phyloP scores from a whole-genome alignment of 1,140 invertebrate genomes.

The Philotrypesis tridentata region DNA sequence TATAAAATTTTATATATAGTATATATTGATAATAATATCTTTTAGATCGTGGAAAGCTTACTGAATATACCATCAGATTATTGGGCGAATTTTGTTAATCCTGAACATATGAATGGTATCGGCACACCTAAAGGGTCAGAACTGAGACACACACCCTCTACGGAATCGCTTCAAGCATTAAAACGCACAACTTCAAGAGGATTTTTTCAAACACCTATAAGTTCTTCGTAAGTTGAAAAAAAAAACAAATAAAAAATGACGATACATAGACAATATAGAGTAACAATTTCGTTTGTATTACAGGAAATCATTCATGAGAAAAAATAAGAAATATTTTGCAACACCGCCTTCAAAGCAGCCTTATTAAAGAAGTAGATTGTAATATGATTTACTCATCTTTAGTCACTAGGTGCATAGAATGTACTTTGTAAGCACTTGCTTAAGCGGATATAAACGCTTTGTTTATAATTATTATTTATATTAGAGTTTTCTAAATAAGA shows the following conservation, averaged over 20 bases:
- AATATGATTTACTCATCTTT: slow-evolving; percentile 37
- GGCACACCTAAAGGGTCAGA: slow-evolving; percentile 64
- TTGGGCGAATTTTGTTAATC: slow-evolving; percentile 79
- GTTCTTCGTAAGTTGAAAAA: slow-evolving; percentile 56
- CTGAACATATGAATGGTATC: slow-evolving; percentile 57
- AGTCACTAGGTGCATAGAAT: slow-evolving; percentile 44
- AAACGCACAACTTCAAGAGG: slow-evolving; percentile 67
- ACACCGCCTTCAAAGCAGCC: slow-evolving; percentile 66
- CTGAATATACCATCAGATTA: slow-evolving; percentile 80
- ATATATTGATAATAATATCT: slow-evolving; percentile 37
- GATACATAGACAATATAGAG: neutral
- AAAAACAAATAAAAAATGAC: neutral
- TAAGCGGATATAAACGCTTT: slow-evolving; percentile 37
- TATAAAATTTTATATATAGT: no score
- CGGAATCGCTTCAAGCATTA: slow-evolving; percentile 71
- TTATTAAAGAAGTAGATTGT: slow-evolving; percentile 37
- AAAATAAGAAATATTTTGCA: slow-evolving; percentile 71
- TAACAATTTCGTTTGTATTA: slow-evolving; percentile 46
- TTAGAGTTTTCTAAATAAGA: slow-evolving; percentile 19
- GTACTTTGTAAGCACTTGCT: slow-evolving; percentile 33
- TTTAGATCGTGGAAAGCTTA: slow-evolving; percentile 80
- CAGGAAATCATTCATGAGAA: slow-evolving; percentile 67
- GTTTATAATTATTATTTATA: slow-evolving; percentile 50
- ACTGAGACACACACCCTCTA: slow-evolving; percentile 74
- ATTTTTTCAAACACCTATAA: slow-evolving; percentile 69